Evolutionary conservation across 2,113 vertebrate genomes (phyloP).

Genomic region (Zosterops lateralis): DNA sequence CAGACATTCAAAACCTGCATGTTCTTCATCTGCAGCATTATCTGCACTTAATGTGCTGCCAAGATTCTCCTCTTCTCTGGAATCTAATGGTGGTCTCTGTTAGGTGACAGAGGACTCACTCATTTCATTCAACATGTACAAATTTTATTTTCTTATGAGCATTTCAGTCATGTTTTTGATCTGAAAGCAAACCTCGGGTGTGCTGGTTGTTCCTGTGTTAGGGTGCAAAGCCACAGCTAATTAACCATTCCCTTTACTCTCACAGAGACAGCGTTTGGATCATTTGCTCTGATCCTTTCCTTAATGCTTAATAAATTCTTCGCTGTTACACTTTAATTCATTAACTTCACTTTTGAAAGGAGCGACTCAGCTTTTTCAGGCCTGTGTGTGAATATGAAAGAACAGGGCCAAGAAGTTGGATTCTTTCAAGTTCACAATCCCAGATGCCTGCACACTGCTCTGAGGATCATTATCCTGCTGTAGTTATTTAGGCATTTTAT

Average conservation of each 20-base stretch:
- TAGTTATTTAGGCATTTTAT: background rate
- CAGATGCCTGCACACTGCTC: conserved; percentile 4
- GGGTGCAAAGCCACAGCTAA: background rate
- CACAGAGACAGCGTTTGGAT: background rate
- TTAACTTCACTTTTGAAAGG: conserved; percentile 23
- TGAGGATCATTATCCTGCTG: conserved; percentile 21
- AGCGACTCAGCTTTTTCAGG: background rate
- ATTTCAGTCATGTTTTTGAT: background rate
- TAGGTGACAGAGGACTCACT: background rate
- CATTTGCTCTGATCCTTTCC: conserved; percentile 21
- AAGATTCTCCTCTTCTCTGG: background rate
- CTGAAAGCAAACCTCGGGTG: background rate
- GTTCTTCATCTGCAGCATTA: background rate
- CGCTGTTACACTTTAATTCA: conserved; percentile 22
- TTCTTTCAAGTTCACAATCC: conserved; percentile 12
- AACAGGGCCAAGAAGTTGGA: background rate
- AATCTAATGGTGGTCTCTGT: background rate
- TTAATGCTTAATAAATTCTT: conserved; percentile 14
- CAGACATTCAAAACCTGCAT: background rate
- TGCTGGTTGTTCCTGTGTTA: background rate
- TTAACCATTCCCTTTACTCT: background rate
- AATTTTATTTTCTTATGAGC: background rate
- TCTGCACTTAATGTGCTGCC: background rate
- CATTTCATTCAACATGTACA: background rate
- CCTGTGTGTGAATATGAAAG: background rate